phyloP scores from a whole-genome alignment of 2,113 vertebrate genomes.

The Coturnix japonica region DNA sequence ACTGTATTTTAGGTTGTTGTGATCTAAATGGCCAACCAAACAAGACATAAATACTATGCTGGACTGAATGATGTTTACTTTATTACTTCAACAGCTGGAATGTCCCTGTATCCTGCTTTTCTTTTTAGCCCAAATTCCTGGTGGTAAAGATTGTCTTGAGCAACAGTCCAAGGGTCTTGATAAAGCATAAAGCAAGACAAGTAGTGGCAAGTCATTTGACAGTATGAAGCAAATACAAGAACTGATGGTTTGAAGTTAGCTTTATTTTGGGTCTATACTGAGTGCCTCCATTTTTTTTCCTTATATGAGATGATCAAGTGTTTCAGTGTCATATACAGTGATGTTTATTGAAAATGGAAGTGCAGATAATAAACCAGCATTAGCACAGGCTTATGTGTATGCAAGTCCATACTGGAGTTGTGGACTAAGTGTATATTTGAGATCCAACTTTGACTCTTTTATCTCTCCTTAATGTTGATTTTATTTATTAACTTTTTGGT shows the following conservation, averaged over 20 bases:
- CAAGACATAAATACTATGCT: not conserved
- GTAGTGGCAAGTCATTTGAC: not conserved
- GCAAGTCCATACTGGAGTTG: not conserved
- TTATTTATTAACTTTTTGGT: not conserved
- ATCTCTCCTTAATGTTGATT: not conserved
- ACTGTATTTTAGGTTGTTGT: not conserved
- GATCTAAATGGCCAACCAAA: not conserved
- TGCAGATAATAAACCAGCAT: not conserved
- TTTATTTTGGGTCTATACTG: not conserved
- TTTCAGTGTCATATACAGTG: not conserved
- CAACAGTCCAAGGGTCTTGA: not conserved
- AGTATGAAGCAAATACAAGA: not conserved
- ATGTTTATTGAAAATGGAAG: not conserved
- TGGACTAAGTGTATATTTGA: not conserved
- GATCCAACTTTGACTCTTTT: not conserved
- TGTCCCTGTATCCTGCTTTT: not conserved
- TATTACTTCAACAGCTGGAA: not conserved
- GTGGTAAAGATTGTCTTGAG: not conserved
- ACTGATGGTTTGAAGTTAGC: not conserved
- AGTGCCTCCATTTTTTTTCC: not conserved
- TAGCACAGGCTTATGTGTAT: not conserved
- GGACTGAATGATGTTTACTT: not conserved
- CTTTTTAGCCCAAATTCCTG: not conserved
- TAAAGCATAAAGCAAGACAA: not conserved
- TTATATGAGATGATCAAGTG: not conserved